These are phyloP conservation scores for Athene noctua DNA, from an alignment of 2,113 vertebrate genomes.

Conservation along the genomic window DNA sequence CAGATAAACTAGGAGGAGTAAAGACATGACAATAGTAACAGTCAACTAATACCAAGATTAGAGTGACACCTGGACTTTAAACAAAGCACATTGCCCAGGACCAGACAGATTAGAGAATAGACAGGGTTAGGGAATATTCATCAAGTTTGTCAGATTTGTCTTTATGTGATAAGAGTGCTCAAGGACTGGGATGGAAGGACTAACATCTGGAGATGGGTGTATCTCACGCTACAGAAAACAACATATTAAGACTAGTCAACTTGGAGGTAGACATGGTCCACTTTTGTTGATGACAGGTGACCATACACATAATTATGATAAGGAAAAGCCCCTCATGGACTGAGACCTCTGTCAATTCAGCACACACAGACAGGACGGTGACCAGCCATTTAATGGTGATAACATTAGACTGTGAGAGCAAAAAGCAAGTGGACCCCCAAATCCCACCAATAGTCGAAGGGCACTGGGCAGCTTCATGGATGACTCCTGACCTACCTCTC, in stretches of 20 bases:
- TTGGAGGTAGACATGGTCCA: neutral
- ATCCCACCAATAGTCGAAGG: neutral
- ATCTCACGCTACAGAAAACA: neutral
- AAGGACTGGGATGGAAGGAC: neutral
- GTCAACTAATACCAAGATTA: neutral
- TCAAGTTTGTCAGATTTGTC: neutral
- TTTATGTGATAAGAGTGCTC: neutral
- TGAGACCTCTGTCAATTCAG: neutral
- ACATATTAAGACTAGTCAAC: neutral
- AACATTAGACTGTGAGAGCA: neutral
- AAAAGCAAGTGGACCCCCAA: neutral
- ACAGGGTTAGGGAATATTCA: neutral
- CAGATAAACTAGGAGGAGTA: neutral
- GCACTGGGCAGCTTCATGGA: neutral
- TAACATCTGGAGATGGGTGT: neutral
- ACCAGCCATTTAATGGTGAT: neutral
- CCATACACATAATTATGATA: neutral
- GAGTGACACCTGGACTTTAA: neutral
- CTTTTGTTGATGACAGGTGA: neutral
- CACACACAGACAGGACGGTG: neutral
- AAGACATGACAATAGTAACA: neutral
- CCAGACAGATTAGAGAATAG: neutral
- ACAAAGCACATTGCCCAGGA: neutral
- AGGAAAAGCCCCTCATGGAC: neutral
- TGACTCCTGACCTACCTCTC: neutral